Percentiles rank a stretch among this genome's conserved stretches.
phyloP scores from a whole-genome alignment of 2,888 invertebrate genomes.

The Tetragonisca angustula region DNA sequence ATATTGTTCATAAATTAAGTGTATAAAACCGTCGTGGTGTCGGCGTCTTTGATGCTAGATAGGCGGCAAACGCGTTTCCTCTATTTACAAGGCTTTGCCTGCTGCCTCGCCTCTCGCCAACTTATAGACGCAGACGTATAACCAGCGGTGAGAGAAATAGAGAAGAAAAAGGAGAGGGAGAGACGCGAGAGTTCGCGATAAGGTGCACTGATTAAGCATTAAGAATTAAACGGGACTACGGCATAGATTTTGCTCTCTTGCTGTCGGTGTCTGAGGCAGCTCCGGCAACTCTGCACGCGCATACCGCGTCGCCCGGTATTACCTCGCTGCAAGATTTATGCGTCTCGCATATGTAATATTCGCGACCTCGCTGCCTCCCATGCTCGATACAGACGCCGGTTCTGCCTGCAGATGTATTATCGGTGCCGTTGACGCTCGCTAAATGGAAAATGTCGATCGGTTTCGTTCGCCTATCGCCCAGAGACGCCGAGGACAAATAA shows the following conservation, averaged over 20 bases:
- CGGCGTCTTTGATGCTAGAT: conserved; percentile 80
- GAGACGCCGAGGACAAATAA: neutral
- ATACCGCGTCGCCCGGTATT: conserved; percentile 48
- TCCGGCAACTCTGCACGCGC: conserved; percentile 6
- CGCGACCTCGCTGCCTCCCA: conserved; percentile 41
- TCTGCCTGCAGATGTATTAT: conserved; percentile 25
- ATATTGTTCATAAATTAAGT: conserved; percentile 82
- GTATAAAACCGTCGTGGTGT: conserved; percentile 78
- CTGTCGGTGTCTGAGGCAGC: conserved; percentile 13
- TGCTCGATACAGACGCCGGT: conserved; percentile 19
- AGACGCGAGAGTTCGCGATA: conserved; percentile 55
- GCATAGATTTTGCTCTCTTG: conserved; percentile 60
- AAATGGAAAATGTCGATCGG: conserved; percentile 32
- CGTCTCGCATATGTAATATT: conserved; percentile 64
- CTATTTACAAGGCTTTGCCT: conserved; percentile 72
- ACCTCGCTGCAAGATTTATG: conserved; percentile 68
- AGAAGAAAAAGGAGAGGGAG: conserved; percentile 1
- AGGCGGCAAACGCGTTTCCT: conserved; percentile 75
- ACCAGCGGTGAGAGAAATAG: neutral
- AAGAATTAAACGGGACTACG: conserved; percentile 65
- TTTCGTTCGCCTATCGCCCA: neutral
- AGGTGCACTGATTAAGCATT: conserved; percentile 70
- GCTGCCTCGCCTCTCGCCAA: conserved; percentile 46
- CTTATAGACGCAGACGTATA: neutral
- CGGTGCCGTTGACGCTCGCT: conserved; percentile 29